A percentile compares a stretch with the other conserved stretches of the same genome.
Evolutionary conservation across 1,140 invertebrate genomes (phyloP).

Genomic region (Microvelia longipes): DNA sequence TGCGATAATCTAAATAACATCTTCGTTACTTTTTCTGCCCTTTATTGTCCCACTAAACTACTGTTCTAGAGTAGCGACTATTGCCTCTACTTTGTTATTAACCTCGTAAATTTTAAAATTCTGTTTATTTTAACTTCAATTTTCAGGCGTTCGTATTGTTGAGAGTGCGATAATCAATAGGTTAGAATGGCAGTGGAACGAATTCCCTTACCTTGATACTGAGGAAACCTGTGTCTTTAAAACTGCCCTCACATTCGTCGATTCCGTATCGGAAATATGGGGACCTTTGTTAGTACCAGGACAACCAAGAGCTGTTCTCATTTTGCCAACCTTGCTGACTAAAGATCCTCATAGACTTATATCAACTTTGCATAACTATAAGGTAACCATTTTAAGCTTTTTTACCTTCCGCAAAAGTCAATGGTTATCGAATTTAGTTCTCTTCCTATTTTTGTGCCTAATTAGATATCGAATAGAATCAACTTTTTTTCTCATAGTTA

Average conservation of each 20-base stretch:
- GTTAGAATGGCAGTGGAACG: conserved; percentile 66
- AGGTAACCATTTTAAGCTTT: no score
- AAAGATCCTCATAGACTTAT: conserved; percentile 59
- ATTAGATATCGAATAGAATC: no score
- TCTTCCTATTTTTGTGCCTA: neutral
- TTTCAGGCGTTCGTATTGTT: conserved; percentile 57
- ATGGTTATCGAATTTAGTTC: neutral
- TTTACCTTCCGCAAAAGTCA: no score
- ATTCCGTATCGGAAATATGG: conserved; percentile 74
- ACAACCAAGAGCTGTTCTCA: conserved; percentile 36
- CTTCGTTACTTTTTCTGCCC: neutral
- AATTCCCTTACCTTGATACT: conserved; percentile 46
- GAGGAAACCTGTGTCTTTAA: conserved; percentile 66
- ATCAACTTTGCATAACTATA: conserved; percentile 44
- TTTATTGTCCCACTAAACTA: neutral
- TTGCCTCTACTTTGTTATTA: no score
- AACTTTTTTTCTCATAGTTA: no score
- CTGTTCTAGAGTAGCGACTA: no score
- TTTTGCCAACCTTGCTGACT: conserved; percentile 51
- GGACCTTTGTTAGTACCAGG: conserved; percentile 53
- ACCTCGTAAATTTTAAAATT: no score
- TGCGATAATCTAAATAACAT: no score
- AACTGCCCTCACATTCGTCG: conserved; percentile 75
- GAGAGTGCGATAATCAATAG: conserved; percentile 65
- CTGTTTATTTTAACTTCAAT: no score